Percentiles rank a stretch among this genome's conserved stretches.
Evolutionary conservation across 2,113 vertebrate genomes (phyloP).

Genomic region (Mobula birostris): DNA sequence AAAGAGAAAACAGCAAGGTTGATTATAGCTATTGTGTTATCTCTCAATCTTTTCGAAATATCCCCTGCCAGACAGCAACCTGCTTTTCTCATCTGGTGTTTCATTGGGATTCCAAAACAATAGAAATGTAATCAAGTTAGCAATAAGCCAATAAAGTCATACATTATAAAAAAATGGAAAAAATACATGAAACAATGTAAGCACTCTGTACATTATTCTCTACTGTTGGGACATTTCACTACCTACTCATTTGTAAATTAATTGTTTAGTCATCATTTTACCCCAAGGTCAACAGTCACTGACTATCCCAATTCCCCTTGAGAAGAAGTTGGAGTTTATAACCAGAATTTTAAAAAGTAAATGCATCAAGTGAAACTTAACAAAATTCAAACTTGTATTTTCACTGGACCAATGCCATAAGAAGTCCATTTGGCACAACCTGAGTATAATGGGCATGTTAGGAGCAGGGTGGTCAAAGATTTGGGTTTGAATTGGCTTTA

Average conservation of each 20-base stretch:
- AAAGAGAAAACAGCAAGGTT: neutral
- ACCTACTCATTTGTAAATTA: neutral
- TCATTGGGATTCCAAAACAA: neutral
- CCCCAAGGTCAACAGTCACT: too few relatives aligned
- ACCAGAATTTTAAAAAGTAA: too few relatives aligned
- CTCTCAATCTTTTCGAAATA: neutral
- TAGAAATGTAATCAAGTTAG: neutral
- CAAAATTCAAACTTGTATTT: neutral
- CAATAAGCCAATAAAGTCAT: neutral
- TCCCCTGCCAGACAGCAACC: too few relatives aligned
- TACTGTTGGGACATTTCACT: neutral
- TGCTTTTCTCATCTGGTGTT: neutral
- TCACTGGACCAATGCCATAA: neutral
- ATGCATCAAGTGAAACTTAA: neutral
- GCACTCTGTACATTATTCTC: neutral
- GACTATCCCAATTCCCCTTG: too few relatives aligned
- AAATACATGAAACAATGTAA: neutral
- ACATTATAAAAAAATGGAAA: constrained; percentile 4
- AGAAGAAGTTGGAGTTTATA: too few relatives aligned
- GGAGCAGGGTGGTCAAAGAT: neutral
- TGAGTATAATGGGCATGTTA: neutral
- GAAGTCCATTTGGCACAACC: neutral
- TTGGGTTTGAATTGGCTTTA: too few relatives aligned
- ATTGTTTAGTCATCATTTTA: too few relatives aligned
- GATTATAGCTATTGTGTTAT: neutral